Conservation (phyloP, 2,113 vertebrate genomes). For the Narcine bancroftii region DNA sequence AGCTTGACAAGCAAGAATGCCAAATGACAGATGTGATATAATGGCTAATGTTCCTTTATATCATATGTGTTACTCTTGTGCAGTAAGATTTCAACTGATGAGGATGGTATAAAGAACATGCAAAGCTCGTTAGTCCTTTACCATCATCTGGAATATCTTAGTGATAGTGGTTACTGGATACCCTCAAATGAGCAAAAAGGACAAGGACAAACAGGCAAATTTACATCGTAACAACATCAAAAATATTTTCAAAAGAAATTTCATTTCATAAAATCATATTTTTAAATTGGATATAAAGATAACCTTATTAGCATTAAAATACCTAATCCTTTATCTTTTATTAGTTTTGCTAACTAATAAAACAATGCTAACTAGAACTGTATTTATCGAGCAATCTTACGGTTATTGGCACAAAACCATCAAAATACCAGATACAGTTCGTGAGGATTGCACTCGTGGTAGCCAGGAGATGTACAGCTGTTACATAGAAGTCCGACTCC, state of each 20-base stretch:
- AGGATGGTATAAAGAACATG: not conserved
- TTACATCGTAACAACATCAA: not conserved
- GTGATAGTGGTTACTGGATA: not conserved
- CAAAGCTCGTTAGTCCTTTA: not conserved
- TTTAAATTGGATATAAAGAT: not conserved
- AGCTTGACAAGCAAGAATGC: not conserved
- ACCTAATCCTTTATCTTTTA: not conserved
- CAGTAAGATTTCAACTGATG: not conserved
- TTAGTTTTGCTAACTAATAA: not conserved
- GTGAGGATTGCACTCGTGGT: too few relatives aligned
- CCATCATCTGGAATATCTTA: not conserved
- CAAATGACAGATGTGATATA: not conserved
- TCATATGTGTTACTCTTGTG: not conserved
- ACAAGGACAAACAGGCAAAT: not conserved
- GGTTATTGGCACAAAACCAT: too few relatives aligned
- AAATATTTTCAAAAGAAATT: not conserved
- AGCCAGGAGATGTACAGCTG: too few relatives aligned
- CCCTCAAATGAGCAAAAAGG: not conserved
- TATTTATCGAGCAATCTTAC: too few relatives aligned
- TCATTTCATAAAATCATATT: not conserved
- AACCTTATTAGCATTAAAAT: not conserved
- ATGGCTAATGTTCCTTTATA: slow-evolving; percentile 18
- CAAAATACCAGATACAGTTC: too few relatives aligned
- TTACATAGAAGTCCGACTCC: too few relatives aligned
- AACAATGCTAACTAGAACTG: too few relatives aligned